A percentile compares a stretch with the other conserved stretches of the same genome.
These are phyloP conservation scores for Epistrophe eligans DNA, from an alignment of 2,888 invertebrate genomes.

Conservation along the genomic window DNA sequence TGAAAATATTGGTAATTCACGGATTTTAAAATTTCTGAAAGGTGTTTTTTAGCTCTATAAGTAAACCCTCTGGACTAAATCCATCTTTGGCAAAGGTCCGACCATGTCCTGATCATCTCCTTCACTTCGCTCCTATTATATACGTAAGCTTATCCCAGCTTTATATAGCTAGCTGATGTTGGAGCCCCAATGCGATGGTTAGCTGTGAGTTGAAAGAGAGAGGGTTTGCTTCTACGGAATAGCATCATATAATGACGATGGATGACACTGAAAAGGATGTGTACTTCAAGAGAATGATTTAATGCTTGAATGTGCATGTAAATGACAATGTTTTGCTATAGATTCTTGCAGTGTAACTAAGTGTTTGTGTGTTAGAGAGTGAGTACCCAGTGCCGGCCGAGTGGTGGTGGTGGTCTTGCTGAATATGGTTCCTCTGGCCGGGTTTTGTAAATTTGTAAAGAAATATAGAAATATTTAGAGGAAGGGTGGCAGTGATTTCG, in stretches of 20 bases:
- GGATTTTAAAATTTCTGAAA: too few species aligned
- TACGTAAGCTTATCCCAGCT: slow-evolving; percentile 62
- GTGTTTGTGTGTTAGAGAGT: slow-evolving; percentile 23
- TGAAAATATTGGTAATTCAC: background rate
- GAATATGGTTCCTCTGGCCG: background rate
- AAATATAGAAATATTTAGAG: slow-evolving; percentile 17
- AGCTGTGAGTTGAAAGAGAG: background rate
- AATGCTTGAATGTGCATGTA: slow-evolving; percentile 78
- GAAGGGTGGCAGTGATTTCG: slow-evolving; percentile 24
- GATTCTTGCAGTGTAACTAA: slow-evolving; percentile 7
- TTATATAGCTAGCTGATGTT: slow-evolving; percentile 28
- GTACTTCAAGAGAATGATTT: slow-evolving; percentile 77
- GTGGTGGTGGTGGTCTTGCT: too few species aligned
- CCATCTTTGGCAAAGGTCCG: background rate
- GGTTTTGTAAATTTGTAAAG: slow-evolving; percentile 72
- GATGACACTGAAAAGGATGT: slow-evolving; percentile 77
- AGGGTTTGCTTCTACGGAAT: slow-evolving; percentile 27
- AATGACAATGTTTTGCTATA: slow-evolving; percentile 77
- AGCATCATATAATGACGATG: slow-evolving; percentile 77
- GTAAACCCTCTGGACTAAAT: too few species aligned
- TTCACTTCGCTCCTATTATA: background rate
- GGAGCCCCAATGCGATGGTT: background rate
- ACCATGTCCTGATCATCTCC: slow-evolving; percentile 30
- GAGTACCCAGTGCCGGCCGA: slow-evolving; percentile 13
- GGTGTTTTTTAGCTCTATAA: too few species aligned